Base-by-base conservation (phyloP, 2,888 invertebrate genomes). In the Synanthedon formicaeformis region DNA sequence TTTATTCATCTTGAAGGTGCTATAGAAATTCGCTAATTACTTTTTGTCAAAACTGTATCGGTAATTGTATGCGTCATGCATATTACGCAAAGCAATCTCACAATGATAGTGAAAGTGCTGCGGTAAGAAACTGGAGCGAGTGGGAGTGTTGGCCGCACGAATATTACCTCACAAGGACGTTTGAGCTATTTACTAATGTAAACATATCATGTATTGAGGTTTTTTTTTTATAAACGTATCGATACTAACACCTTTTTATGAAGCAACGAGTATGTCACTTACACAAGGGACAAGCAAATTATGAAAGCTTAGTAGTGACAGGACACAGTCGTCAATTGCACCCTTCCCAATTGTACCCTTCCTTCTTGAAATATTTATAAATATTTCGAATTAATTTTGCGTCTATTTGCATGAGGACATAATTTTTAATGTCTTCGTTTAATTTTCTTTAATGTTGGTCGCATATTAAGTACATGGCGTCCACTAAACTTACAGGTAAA, bases 51-150 rank as follows among this genome's bases (percentile, higher is more conserved):
- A 60, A 59, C 58, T 52, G 59, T 66, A 67, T 63, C 59, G 57
- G 57, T 53, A 56, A 55, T 57, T 59, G 60, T 23, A 70, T 68
- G 64, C 66, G 58, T 66, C 64, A 58, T 60, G 60, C 61, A 45
- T 55, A 63, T 83, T 84, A 75, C 75, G 79, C 70, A 81, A 81
- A 68, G 63, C 62, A 63, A 62, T 71, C 70, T 70, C 62, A 80
- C 81, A 84, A 81, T 81, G 78, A 77, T 78, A 79, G 85, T 85
- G 85, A 87, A 87, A 85, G 86, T 84, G 68, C 63, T 66, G 69
- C 67, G 67, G 69, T 58, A 60, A 61, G 64, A 75, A 81, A 80
- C 78, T 81, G 81, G 81, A 81, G 75, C 82, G 61, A 74, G 71
- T 76, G 72, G 78, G 79, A 78, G 77, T 74, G 75, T 71, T 67